Percentiles rank a stretch among this genome's conserved stretches.
These are phyloP conservation scores for Crotalus adamanteus DNA, from an alignment of 2,797 vertebrate genomes.

Conservation along the genomic window DNA sequence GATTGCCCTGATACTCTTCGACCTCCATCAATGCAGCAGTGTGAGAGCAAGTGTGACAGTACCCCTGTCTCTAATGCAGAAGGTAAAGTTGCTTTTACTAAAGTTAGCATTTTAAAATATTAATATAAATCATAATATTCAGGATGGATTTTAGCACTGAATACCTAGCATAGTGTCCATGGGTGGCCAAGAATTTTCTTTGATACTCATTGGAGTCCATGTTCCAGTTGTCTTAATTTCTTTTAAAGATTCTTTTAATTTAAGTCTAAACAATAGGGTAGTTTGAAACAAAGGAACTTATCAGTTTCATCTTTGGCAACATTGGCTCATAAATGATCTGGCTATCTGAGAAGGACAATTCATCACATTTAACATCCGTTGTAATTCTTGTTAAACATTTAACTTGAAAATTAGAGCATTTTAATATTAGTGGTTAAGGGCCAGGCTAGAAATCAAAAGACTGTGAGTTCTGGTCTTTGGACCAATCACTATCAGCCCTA, in stretches of 20 bases:
- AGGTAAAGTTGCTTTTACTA: slow-evolving; percentile 76
- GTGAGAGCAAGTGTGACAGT: slow-evolving; percentile 97
- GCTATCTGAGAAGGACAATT: not conserved
- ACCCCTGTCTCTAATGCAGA: slow-evolving; percentile 88
- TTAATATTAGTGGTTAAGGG: not conserved
- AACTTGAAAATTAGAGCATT: slow-evolving; percentile 30
- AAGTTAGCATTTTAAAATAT: not conserved
- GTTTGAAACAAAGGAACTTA: not conserved
- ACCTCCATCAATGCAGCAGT: slow-evolving; percentile 93
- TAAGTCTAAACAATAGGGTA: not conserved
- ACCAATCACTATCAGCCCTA: not conserved
- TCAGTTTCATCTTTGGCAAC: not conserved
- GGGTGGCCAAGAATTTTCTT: not conserved
- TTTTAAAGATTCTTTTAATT: not conserved
- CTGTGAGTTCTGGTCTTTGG: not conserved
- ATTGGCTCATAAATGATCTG: not conserved
- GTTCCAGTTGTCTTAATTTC: not conserved
- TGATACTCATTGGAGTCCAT: not conserved
- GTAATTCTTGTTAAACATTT: slow-evolving; percentile 42
- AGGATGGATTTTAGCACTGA: not conserved
- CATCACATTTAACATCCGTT: slow-evolving; percentile 41
- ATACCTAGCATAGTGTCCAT: not conserved
- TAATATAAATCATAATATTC: not conserved
- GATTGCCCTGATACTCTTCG: slow-evolving; percentile 87
- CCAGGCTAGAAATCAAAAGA: not conserved